Evolutionary conservation across 1,140 invertebrate genomes (phyloP).

Genomic region (Forficula auricularia): DNA sequence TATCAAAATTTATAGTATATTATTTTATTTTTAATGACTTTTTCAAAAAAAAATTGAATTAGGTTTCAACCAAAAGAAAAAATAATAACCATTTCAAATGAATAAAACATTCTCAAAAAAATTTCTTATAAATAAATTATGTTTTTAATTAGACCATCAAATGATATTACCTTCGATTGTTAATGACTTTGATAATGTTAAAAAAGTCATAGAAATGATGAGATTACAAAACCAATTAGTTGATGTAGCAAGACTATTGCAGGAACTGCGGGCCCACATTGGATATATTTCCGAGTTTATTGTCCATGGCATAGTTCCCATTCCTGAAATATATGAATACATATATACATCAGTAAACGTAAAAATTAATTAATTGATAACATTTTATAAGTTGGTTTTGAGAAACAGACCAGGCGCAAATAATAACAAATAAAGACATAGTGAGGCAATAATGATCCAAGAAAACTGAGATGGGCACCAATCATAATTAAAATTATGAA

Average conservation of each 20-base stretch:
- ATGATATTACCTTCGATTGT: slow-evolving; percentile 19
- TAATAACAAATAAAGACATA: slow-evolving; percentile 8
- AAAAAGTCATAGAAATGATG: slow-evolving; percentile 39
- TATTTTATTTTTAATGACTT: too few relatives aligned
- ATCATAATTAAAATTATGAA: neutral
- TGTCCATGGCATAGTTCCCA: slow-evolving; percentile 48
- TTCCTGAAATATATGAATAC: slow-evolving; percentile 20
- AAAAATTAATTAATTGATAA: too few relatives aligned
- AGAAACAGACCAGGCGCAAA: slow-evolving; percentile 12
- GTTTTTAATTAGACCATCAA: too few relatives aligned
- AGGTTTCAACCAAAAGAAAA: too few relatives aligned
- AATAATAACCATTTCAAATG: too few relatives aligned
- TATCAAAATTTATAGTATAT: too few relatives aligned
- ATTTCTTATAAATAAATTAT: too few relatives aligned
- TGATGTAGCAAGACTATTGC: slow-evolving; percentile 36
- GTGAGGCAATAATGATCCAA: slow-evolving; percentile 7
- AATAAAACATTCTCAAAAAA: too few relatives aligned
- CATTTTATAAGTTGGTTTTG: too few relatives aligned
- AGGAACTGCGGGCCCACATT: slow-evolving; percentile 38
- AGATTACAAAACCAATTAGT: slow-evolving; percentile 42
- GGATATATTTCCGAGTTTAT: slow-evolving; percentile 48
- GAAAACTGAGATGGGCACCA: slow-evolving; percentile 10
- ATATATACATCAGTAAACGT: neutral
- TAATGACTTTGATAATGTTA: slow-evolving; percentile 22
- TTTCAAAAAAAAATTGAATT: too few relatives aligned